Conservation (phyloP, 2,113 vertebrate genomes). For the Cephalopterus ornatus region DNA sequence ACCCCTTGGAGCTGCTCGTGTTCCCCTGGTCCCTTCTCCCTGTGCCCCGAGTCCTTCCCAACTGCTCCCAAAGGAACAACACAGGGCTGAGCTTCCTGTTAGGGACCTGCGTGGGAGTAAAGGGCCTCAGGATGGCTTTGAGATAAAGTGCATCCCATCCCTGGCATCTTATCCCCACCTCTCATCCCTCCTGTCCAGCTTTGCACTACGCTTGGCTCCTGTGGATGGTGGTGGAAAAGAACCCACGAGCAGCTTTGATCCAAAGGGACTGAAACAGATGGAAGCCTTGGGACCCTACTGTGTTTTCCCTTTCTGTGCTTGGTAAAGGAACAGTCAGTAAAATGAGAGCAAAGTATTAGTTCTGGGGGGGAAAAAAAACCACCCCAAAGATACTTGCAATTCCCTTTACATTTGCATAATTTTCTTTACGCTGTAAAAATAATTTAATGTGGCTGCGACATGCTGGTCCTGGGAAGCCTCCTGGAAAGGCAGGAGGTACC, state of each 20-base stretch:
- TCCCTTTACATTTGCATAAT: background rate
- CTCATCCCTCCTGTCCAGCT: background rate
- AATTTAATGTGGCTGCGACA: conserved; percentile 7
- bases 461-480: conserved; percentile 11
- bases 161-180: background rate
- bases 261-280: background rate
- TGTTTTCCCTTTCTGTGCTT: background rate
- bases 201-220: rapidly evolving
- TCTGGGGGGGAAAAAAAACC: background rate
- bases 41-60: background rate
- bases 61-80: rapidly evolving
- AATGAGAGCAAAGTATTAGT: conserved; percentile 31
- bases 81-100: background rate
- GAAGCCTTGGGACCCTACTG: background rate
- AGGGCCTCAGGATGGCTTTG: background rate
- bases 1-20: background rate
- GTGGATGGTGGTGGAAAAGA: rapidly evolving
- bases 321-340: conserved; percentile 20
- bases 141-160: background rate
- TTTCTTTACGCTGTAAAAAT: conserved; percentile 6
- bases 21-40: rapidly evolving
- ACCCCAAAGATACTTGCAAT: background rate
- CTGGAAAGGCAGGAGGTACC: background rate
- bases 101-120: too few species aligned
- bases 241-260: rapidly evolving